phyloP scores from a whole-genome alignment of 2,888 invertebrate species.

The Cyrtodaria siliqua region DNA sequence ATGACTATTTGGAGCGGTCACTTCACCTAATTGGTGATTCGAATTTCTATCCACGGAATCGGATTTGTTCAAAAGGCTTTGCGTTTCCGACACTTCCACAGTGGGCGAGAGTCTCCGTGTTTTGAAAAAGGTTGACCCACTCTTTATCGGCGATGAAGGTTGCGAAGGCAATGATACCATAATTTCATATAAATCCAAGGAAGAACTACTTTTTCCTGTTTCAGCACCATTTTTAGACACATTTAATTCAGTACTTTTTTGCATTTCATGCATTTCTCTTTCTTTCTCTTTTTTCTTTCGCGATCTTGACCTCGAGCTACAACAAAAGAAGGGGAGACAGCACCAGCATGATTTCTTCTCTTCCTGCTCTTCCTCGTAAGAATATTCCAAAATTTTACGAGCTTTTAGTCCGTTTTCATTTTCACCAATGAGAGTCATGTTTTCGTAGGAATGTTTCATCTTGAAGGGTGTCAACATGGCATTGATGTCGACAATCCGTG shows the following conservation, averaged over 20 bases:
- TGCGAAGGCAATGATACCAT: constrained; percentile 64
- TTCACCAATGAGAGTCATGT: constrained; percentile 74
- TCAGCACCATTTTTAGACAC: constrained; percentile 57
- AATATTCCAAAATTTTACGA: constrained; percentile 69
- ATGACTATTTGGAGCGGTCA: constrained; percentile 25
- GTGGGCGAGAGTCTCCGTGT: constrained; percentile 48
- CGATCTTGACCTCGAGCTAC: constrained; percentile 26
- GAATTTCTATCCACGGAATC: constrained; percentile 48
- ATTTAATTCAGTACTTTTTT: constrained; percentile 44
- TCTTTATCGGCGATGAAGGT: constrained; percentile 62
- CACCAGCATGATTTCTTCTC: constrained; percentile 56
- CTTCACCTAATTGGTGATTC: constrained; percentile 54
- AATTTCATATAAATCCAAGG: constrained; percentile 53
- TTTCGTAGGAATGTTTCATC: constrained; percentile 76
- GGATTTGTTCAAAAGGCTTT: constrained; percentile 34
- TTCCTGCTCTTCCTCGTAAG: constrained; percentile 68
- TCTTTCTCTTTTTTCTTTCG: constrained; percentile 30
- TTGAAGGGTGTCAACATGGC: constrained; percentile 70
- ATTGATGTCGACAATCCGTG: constrained; percentile 66
- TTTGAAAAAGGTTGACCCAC: constrained; percentile 64
- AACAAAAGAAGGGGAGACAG: constrained; percentile 51
- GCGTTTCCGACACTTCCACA: constrained; percentile 33
- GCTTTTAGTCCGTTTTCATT: constrained; percentile 60
- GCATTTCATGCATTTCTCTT: not conserved
- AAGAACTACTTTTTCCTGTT: constrained; percentile 30